These are phyloP conservation scores for Platalea minor DNA, from an alignment of 2,797 vertebrate genomes.

Conservation along the genomic window DNA sequence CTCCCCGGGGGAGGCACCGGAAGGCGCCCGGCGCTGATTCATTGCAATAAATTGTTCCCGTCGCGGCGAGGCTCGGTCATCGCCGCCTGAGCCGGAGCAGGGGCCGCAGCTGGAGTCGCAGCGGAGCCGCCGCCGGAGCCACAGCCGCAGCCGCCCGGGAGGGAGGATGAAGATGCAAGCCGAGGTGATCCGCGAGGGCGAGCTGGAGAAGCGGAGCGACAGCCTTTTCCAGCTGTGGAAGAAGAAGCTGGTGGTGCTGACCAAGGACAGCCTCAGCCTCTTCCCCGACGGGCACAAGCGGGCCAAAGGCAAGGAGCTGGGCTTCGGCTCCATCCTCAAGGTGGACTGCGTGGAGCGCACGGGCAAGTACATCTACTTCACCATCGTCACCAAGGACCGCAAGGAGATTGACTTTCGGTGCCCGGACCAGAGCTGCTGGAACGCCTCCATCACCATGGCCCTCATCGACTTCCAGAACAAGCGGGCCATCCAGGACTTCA, in stretches of 20 bases:
- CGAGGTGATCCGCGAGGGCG: conserved; percentile 90
- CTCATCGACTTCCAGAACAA: conserved; percentile 96
- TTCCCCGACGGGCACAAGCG: conserved; percentile 86
- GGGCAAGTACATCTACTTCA: conserved; percentile 95
- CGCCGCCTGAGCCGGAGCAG: neutral
- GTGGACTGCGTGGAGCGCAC: conserved; percentile 98
- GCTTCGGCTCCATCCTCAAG: conserved; percentile 91
- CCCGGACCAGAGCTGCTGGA: conserved; percentile 90
- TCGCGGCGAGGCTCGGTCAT: neutral
- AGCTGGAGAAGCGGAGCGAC: conserved; percentile 96
- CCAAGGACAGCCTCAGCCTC: conserved; percentile 88
- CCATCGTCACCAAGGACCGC: conserved; percentile 92
- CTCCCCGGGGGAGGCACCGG: conserved; percentile 32
- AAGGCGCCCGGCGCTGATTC: conserved; percentile 52
- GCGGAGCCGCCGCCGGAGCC: neutral
- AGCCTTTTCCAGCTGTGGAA: conserved; percentile 96
- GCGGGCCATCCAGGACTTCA: conserved; percentile 90
- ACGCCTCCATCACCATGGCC: conserved; percentile 92
- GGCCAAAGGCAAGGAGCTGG: conserved; percentile 87
- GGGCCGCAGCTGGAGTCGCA: no score
- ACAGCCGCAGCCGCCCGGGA: neutral
- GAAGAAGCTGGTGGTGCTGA: conserved; percentile 93
- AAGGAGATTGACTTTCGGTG: conserved; percentile 97
- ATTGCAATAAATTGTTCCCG: conserved; percentile 54
- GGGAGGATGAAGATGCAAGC: conserved; percentile 42